Base-by-base conservation (phyloP, 1,140 invertebrate genomes). In the Globodera ellingtonae region DNA sequence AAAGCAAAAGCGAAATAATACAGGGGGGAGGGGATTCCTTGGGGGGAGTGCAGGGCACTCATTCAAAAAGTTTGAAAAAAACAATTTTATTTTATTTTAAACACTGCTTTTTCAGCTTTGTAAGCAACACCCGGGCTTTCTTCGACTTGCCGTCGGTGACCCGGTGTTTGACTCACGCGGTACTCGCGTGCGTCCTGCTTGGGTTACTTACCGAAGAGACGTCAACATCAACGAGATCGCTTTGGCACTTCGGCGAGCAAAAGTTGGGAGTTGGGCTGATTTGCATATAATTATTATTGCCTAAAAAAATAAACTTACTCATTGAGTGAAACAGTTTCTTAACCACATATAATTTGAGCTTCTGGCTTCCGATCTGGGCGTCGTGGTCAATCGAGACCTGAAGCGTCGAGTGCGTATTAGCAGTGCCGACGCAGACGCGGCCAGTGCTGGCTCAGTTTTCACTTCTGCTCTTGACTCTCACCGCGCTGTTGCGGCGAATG, bases 181-280 rank as follows among this genome's bases (percentile, higher is more conserved):
- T 69, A 21, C 10, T 6, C 65, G 69, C 9, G 94, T 95, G 90
- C 92, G 97, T 46, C 92, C 96, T 72, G 98, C 96, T 66, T 99
- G 97, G 97, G 96, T 98, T 6, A 98, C 97, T 0, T 99, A 98
- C 90, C 94, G 95, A 84, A 91, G 95, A 62, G 93, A 96, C 88
- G 96, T 98, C 8, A 98, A 98, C 89, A 98, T 99, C 80, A 98
- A 98, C 90, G 96, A 99, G 90, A 98, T 99, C 79, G 99, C 97
- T 90, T 99, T 96, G 96, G 96, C 95, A 90, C 92, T 99, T 10
- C 98, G 98, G 88, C 98, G 96, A 86, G 95, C 97, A 81, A 91
- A 95, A 85, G 94, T 95, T 90, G 35, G 35, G 35, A 90, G 90
- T 15, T 56, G 13, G 6, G 89, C 71, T 35, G 18, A 24, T 18